phyloP scores from a whole-genome alignment of 2,113 vertebrate species.

The Lepus americanus region DNA sequence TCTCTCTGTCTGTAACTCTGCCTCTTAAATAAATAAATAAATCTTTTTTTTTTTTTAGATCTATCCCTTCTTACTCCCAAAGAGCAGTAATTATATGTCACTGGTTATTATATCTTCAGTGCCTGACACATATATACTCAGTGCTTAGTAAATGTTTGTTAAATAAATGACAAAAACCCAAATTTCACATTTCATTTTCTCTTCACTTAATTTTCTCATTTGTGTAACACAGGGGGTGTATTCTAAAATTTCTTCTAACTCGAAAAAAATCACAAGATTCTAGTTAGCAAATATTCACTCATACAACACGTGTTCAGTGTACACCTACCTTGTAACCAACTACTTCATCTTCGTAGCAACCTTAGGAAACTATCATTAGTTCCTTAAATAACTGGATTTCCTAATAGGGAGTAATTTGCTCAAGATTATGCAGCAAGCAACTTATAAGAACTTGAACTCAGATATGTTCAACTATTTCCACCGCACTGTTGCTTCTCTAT shows the following conservation, averaged over 20 bases:
- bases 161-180: neutral
- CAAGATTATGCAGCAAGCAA: neutral
- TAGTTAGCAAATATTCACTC: constrained; percentile 28
- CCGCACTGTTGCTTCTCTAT: neutral
- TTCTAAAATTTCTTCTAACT: neutral
- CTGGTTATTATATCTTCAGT: neutral
- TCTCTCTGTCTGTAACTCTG: no score
- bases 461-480: neutral
- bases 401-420: neutral
- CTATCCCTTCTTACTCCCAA: neutral
- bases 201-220: constrained; percentile 2
- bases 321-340: neutral
- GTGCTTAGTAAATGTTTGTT: neutral
- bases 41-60: no score
- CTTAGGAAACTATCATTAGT: neutral
- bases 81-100: neutral
- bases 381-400: constrained; percentile 33
- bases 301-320: neutral
- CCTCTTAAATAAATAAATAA: no score
- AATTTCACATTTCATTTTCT: constrained; percentile 24
- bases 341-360: neutral
- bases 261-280: neutral
- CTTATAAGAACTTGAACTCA: constrained; percentile 10
- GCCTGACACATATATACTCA: neutral
- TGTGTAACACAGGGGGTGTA: constrained; percentile 13